These are phyloP conservation scores for Lagopus leucura DNA, from an alignment of 2,113 vertebrate genomes.

Conservation along the genomic window DNA sequence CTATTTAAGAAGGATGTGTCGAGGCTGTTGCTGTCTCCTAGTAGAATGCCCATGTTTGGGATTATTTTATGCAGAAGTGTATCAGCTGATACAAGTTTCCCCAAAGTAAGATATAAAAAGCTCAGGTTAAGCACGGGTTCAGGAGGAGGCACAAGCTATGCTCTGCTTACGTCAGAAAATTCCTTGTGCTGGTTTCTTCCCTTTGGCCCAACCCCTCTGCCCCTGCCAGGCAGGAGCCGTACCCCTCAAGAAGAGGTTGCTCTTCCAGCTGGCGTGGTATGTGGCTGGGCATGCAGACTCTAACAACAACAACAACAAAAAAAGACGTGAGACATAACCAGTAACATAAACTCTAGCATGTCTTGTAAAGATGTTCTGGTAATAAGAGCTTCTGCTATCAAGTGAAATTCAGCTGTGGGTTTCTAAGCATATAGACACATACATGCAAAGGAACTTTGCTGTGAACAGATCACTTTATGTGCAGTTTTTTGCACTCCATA, in stretches of 20 bases:
- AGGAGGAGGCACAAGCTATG: not conserved
- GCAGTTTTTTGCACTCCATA: rapidly evolving
- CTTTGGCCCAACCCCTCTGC: not conserved
- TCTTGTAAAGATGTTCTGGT: not conserved
- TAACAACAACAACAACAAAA: rapidly evolving
- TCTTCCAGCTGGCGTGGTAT: not conserved
- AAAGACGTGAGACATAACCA: not conserved
- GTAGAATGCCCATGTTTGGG: constrained; percentile 36
- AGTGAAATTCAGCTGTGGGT: not conserved
- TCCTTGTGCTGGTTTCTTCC: not conserved
- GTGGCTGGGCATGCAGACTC: not conserved
- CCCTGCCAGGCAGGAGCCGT: constrained; percentile 11
- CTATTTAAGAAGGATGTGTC: not conserved
- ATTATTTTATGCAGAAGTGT: not conserved
- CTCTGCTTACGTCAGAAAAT: constrained; percentile 9
- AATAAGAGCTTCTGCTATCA: not conserved
- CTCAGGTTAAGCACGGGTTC: constrained; percentile 29
- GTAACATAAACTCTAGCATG: rapidly evolving
- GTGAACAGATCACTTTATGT: not conserved
- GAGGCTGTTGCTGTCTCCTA: not conserved
- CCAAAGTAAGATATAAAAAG: constrained; percentile 44
- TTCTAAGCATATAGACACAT: rapidly evolving
- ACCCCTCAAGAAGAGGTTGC: constrained; percentile 56
- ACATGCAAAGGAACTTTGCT: rapidly evolving
- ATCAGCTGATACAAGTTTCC: constrained; percentile 12